Percentiles rank a stretch among this genome's conserved stretches.
These are phyloP conservation scores for Triops longicaudatus DNA, from an alignment of 1,140 invertebrate genomes.

Conservation along the genomic window DNA sequence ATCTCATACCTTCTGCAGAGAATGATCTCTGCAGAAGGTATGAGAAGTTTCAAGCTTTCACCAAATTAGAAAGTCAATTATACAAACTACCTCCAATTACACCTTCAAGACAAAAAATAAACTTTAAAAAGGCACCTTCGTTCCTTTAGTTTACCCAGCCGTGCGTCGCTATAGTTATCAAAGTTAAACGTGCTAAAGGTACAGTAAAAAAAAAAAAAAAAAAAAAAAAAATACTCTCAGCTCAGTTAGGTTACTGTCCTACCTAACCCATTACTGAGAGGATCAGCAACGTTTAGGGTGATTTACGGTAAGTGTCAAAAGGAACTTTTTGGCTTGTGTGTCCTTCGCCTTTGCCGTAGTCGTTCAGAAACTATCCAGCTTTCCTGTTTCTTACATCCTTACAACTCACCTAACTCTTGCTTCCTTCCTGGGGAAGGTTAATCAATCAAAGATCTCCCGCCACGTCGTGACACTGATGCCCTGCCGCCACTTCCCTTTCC, in stretches of 20 bases:
- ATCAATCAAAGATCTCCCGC: constrained; percentile 9
- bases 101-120: too few relatives aligned
- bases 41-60: too few relatives aligned
- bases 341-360: not conserved
- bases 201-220: too few relatives aligned
- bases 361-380: not conserved
- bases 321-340: not conserved
- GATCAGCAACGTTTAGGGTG: not conserved
- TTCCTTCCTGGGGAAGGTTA: constrained; percentile 2
- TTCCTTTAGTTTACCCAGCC: too few relatives aligned
- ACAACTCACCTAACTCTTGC: constrained; percentile 8
- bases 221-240: not conserved
- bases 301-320: constrained; percentile 15
- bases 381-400: constrained; percentile 7
- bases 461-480: constrained; percentile 13
- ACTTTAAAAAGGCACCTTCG: too few relatives aligned
- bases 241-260: not conserved
- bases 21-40: too few relatives aligned
- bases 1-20: too few relatives aligned
- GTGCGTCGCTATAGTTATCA: too few relatives aligned
- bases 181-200: not conserved
- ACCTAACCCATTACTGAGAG: not conserved
- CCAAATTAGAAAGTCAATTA: too few relatives aligned
- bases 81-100: too few relatives aligned
- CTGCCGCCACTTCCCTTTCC: constrained; percentile 8